Conservation (phyloP, 2,888 invertebrate genomes). For the Platynereis dumerilii region DNA sequence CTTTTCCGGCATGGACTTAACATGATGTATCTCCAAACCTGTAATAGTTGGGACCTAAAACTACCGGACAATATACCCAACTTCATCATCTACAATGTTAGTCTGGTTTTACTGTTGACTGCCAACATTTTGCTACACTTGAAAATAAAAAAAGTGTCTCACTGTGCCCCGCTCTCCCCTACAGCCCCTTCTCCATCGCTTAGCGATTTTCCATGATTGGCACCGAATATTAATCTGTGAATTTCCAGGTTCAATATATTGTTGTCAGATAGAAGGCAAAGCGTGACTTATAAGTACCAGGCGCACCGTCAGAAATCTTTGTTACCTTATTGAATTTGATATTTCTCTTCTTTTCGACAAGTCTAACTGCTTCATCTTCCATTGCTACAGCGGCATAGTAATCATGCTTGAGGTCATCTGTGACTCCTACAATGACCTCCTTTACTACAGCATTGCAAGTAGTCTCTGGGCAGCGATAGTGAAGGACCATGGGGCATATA, state of each 20-base stretch:
- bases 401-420: conserved; percentile 3
- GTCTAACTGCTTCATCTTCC: not conserved
- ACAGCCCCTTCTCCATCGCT: conserved; percentile 2
- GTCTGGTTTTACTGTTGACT: too few species aligned
- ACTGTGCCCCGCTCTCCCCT: too few species aligned
- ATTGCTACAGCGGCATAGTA: not conserved
- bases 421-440: not conserved
- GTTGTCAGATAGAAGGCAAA: not conserved
- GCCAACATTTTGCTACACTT: too few species aligned
- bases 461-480: not conserved
- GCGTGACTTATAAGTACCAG: not conserved
- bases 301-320: not conserved
- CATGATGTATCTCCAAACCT: too few species aligned
- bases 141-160: too few species aligned
- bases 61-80: too few species aligned
- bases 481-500: conserved; percentile 1
- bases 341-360: not conserved
- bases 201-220: conserved; percentile 3
- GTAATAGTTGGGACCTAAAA: too few species aligned
- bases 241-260: too few species aligned
- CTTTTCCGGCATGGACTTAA: too few species aligned
- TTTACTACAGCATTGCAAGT: not conserved
- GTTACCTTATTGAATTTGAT: not conserved
- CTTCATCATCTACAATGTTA: not conserved
- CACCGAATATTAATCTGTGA: not conserved